These are phyloP conservation scores for Mercenaria mercenaria DNA, from an alignment of 1,140 invertebrate genomes.

Conservation along the genomic window DNA sequence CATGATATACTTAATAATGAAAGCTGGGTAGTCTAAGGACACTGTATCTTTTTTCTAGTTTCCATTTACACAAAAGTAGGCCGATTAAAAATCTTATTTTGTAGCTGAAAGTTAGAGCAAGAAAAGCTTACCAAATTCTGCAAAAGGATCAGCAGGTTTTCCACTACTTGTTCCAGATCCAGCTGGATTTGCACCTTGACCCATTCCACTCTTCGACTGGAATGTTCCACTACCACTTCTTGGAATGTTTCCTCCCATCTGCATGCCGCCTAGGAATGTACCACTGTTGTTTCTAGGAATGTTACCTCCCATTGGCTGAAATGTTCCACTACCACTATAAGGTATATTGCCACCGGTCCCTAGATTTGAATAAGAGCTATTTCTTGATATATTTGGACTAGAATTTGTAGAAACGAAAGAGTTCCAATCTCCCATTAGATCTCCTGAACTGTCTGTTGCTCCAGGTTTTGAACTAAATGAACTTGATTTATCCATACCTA, in stretches of 20 bases:
- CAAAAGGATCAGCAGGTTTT: slow-evolving; percentile 79
- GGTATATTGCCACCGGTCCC: slow-evolving; percentile 57
- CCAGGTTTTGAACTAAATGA: background rate
- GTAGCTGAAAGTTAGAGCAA: too few species aligned
- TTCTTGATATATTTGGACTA: slow-evolving; percentile 67
- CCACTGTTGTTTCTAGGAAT: slow-evolving; percentile 46
- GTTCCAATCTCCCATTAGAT: slow-evolving; percentile 84
- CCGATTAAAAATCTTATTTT: too few species aligned
- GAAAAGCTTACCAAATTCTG: slow-evolving; percentile 83
- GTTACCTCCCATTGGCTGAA: slow-evolving; percentile 26
- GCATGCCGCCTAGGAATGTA: slow-evolving; percentile 13
- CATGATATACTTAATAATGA: too few species aligned
- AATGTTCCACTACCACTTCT: slow-evolving; percentile 47
- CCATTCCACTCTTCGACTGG: slow-evolving; percentile 61
- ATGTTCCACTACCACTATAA: slow-evolving; percentile 41
- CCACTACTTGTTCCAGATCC: slow-evolving; percentile 34
- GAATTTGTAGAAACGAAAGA: slow-evolving; percentile 53
- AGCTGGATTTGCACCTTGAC: slow-evolving; percentile 40
- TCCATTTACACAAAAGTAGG: too few species aligned
- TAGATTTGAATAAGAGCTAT: slow-evolving; percentile 71
- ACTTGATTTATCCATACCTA: background rate
- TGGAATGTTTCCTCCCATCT: slow-evolving; percentile 62
- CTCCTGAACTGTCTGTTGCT: slow-evolving; percentile 61
- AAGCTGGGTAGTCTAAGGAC: too few species aligned
- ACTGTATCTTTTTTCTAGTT: too few species aligned